Conservation (phyloP, 2,797 vertebrate species). For the Distichodus sexfasciatus region DNA sequence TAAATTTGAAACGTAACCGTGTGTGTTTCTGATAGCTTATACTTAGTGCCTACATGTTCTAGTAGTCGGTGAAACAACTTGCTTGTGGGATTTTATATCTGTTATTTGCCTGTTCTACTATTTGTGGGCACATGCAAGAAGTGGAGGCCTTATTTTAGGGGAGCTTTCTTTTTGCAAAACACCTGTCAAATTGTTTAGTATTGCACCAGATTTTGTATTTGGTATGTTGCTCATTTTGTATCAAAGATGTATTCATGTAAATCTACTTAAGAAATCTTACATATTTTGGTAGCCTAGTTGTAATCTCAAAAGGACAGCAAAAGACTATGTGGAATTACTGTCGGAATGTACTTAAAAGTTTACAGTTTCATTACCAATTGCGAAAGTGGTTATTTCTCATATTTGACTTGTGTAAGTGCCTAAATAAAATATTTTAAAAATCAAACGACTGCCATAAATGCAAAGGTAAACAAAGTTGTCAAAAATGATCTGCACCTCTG, state of each 20-base stretch:
- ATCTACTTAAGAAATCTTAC: conserved; percentile 31
- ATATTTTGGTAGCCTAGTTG: conserved; percentile 56
- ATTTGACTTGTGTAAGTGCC: conserved; percentile 80
- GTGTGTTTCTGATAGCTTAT: conserved; percentile 49
- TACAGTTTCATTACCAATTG: conserved; percentile 65
- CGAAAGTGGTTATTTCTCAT: conserved; percentile 66
- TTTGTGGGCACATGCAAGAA: conserved; percentile 37
- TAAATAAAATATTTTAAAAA: conserved; percentile 69
- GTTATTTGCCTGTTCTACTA: conserved; percentile 39
- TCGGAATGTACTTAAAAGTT: conserved; percentile 52
- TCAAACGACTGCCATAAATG: not conserved
- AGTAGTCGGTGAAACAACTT: conserved; percentile 42
- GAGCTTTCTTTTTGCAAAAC: conserved; percentile 30
- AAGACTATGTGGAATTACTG: conserved; percentile 26
- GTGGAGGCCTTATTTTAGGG: conserved; percentile 50
- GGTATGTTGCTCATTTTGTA: conserved; percentile 52
- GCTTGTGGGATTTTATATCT: conserved; percentile 40
- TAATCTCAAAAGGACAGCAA: conserved; percentile 44
- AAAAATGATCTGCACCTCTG: not conserved
- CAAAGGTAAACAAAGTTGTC: not conserved
- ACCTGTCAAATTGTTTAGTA: conserved; percentile 30
- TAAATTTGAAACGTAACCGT: conserved; percentile 35
- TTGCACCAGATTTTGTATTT: conserved; percentile 51
- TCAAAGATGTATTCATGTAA: conserved; percentile 31
- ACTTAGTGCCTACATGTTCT: conserved; percentile 53